Base-by-base conservation (phyloP, 2,888 invertebrate genomes). In the Catocala nupta region DNA sequence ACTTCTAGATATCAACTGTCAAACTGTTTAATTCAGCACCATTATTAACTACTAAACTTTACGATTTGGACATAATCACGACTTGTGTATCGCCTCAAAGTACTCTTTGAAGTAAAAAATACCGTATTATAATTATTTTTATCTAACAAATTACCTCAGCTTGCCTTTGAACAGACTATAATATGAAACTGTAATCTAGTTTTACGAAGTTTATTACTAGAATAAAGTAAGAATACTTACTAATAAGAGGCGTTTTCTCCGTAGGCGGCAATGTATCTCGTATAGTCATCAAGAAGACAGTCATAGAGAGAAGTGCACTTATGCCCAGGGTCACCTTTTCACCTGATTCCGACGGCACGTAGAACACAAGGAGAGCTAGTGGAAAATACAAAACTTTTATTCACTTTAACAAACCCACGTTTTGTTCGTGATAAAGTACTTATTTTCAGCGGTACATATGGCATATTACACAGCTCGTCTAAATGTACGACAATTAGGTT, bases 251-350 rank as follows among this genome's bases (percentile, higher is more conserved):
- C 8, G 97, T 97, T 86, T 98, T 97, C 85, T 98, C 97, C 0
- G 98, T 98, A 0, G 98, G 98, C 11, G 98, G 98, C 75, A 98
- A 92, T 12, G 97, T 97, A 83, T 98, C 97, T 68, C 98, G 94
- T 61, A 98, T 98, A 50, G 98, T 97, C 97, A 98, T 97, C 70
- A 98, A 95, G 89, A 98, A 98, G 43, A 98, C 98, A 0, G 98
- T 98, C 96, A 98, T 97, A 25, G 97, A 97, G 11, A 98, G 95
- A n/a, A 98, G 95, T 5, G 98, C 97, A 78, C 97, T 97, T 81
- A 98, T 98, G 33, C 97, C 97, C 33, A 98, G 94, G 0, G 97
- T 98, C 66, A 98, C 98, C 89, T 98, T 98, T 87, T 98, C 98
- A 0, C 98, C 98, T 5, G 97, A 97, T 85, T 97, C 98, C 49